These are phyloP conservation scores for Strix uralensis DNA, from an alignment of 2,113 vertebrate genomes.

Conservation along the genomic window DNA sequence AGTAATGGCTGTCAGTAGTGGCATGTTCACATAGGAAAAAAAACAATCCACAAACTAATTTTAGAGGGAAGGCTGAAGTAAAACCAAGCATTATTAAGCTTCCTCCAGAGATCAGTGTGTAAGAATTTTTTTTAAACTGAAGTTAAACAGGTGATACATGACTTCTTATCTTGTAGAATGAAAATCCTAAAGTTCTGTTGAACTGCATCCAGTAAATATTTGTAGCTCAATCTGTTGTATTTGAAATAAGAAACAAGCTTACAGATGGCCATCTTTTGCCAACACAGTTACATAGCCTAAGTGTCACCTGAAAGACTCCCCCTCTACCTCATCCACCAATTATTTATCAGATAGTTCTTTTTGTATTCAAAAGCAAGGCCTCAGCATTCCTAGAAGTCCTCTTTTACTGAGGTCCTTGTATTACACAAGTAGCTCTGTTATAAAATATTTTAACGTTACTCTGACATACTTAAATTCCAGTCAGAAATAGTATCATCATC, in stretches of 20 bases:
- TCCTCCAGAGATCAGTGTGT: background rate
- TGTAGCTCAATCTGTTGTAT: background rate
- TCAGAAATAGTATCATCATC: slow-evolving; percentile 95
- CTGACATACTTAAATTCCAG: slow-evolving; percentile 93
- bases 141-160: background rate
- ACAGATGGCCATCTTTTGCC: background rate
- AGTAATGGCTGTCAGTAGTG: background rate
- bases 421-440: background rate
- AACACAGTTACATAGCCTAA: background rate
- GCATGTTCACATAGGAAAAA: background rate
- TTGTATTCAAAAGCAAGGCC: background rate
- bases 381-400: background rate
- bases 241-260: background rate
- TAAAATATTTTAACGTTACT: background rate
- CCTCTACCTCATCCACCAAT: background rate
- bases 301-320: background rate
- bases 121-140: background rate
- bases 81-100: background rate
- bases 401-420: background rate
- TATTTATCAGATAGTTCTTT: background rate
- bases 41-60: background rate
- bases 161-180: background rate
- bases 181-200: background rate
- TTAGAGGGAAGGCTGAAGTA: background rate
- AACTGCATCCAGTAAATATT: background rate